Base-by-base conservation (phyloP, 1,140 invertebrate species). In the Neodiprion lecontei region DNA sequence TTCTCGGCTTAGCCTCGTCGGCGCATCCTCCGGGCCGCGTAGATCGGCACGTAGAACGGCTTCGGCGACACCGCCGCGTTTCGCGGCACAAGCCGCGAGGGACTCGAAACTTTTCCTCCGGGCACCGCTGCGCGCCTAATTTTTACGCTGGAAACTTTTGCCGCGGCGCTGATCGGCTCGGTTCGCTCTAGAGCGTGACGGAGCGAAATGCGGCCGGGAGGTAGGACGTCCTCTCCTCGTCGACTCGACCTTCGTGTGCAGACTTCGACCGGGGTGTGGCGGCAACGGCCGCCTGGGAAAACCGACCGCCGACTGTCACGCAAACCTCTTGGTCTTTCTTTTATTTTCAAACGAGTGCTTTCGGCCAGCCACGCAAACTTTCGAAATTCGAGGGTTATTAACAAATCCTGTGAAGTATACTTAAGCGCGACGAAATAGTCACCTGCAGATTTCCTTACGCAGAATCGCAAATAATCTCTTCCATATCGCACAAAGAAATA, bases 1-100 rank as follows among this genome's bases (percentile, higher is more conserved):
- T 84, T 85, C 83, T 78, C 77, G 75, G 74, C 76, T 76, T 72
- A 71, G 70, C 75, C 75, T 14, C n/a, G 53, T 61, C 72, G 75
- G 5, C 28, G 76, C 78, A 73, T 80, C 69, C 73, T 77, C 75
- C 21, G 48, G 9, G n/a, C 5, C 70, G 14, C 3, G 23, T 9
- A 14, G 48, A 40, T 40, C 11, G 53, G 70, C 28, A 71, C 70
- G 17, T 71, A 71, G 70, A 40, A 65, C 71, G 40, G 61, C 70
- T 66, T 69, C 67, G 53, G 9, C n/a, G 11, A 61, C 53, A 61
- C 53, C 53, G 53, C 9, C 66, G 68, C 65, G 53, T 40, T 40
- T 40, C 28, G 28, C 28, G 28, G 2, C 28, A 40, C n/a, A 21
- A 72, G 69, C 23, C 61, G 53, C 40, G 53, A 70, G 74, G 53